Evolutionary conservation across 1,140 invertebrate species (phyloP), one percentile per base, ranked within the genome.

Genomic region (Drosophila repleta): DNA sequence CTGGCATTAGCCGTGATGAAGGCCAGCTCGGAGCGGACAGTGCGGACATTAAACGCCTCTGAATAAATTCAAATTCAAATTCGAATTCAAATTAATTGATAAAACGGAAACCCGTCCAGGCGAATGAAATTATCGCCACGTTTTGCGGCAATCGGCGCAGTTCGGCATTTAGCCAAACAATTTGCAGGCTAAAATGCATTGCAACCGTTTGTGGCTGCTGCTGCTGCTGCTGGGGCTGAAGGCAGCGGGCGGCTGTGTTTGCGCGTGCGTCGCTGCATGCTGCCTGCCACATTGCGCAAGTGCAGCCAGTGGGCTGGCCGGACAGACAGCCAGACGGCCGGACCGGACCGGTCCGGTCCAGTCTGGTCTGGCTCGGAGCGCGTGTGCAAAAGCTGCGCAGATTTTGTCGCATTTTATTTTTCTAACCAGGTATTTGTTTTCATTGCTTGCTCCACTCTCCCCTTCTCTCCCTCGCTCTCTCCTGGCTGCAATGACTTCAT

Each of bases 31-130:
- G 73, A 74, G 73, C 66, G 21, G 26, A n/a, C 66, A 32, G 26
- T 11, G 73, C 79, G 69, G 68, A 81, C 81, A 85, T 85, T 85
- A 88, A 82, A 87, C 83, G 82, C 82, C 82, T 87, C 83, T 87
- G 82, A 87, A 87, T 87, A 87, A 87, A 87, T 87, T 82, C 78
- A 74, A 43, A 43, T 43, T 35, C 29, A 7, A 29, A 43, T 43
- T 35, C 29, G 2, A 29, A 29, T 29, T 41, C 39, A 43, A 87
- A 87, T 87, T 88, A 87, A 88, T 87, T 87, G 79, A 87, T 87
- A 88, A 87, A 85, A 49, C 49, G 69, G 64, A 60, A 67, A 73
- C 26, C 43, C 55, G 58, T 52, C 37, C 64, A 43, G 52, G 52
- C 39, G 61, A 75, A 49, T 56, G 67, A 64, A 70, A 87, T 88